Percentiles rank a stretch among this genome's conserved stretches.
These are phyloP conservation scores for Crocodylus rhombifer DNA, from an alignment of 2,797 vertebrate species.

Conservation along the genomic window DNA sequence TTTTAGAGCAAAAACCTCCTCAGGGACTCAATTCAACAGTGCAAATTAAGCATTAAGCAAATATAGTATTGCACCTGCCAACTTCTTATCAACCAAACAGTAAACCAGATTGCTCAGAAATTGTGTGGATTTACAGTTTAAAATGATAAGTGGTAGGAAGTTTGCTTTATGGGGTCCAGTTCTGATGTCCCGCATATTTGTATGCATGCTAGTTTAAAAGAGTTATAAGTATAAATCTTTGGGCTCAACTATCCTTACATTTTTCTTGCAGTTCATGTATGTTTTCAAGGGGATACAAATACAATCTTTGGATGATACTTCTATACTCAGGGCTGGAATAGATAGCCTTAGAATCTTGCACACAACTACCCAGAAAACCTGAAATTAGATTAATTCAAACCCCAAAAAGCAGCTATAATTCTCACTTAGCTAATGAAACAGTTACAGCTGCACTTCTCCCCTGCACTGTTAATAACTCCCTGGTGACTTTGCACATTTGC, in stretches of 20 bases:
- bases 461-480: neutral
- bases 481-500: neutral
- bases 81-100: constrained; percentile 22
- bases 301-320: neutral
- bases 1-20: constrained; percentile 64
- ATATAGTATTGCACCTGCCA: constrained; percentile 18
- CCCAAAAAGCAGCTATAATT: neutral
- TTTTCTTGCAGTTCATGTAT: neutral
- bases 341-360: neutral
- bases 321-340: neutral
- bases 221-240: neutral
- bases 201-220: neutral
- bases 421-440: neutral
- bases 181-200: neutral
- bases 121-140: neutral
- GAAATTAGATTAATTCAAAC: neutral
- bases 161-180: neutral
- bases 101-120: neutral
- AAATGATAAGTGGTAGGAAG: neutral
- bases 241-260: neutral
- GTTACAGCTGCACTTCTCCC: neutral
- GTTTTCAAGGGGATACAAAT: neutral
- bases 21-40: constrained; percentile 48
- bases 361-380: neutral
- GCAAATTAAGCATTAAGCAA: constrained; percentile 42